Conservation (phyloP, 2,888 invertebrate genomes). For the Coenonympha glycerion region DNA sequence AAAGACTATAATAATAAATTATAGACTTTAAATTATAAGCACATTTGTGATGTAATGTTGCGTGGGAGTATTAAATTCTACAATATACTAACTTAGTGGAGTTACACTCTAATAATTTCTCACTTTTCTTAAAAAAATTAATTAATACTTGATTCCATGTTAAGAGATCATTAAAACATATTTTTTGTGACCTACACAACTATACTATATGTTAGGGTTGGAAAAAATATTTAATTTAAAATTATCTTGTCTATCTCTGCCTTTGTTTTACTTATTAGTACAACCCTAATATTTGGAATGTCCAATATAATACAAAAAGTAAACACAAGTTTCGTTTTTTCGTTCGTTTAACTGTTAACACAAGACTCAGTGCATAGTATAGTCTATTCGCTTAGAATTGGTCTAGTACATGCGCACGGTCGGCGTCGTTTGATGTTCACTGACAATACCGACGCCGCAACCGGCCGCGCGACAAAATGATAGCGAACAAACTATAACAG, state of each 20-base stretch:
- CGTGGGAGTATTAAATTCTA: too few relatives aligned
- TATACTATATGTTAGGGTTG: neutral
- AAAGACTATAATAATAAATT: too few relatives aligned
- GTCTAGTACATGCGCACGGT: too few relatives aligned
- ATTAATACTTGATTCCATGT: constrained; percentile 19
- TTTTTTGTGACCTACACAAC: constrained; percentile 5
- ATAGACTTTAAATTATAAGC: too few relatives aligned
- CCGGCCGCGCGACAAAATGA: too few relatives aligned
- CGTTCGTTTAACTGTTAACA: neutral
- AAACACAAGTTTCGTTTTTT: too few relatives aligned
- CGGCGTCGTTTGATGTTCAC: too few relatives aligned
- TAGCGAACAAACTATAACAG: too few relatives aligned
- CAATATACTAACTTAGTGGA: constrained; percentile 4
- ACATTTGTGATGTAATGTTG: too few relatives aligned
- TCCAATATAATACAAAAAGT: constrained; percentile 2
- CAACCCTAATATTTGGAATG: constrained; percentile 15
- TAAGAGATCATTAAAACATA: constrained; percentile 17
- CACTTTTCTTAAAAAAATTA: constrained; percentile 15
- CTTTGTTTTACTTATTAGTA: neutral
- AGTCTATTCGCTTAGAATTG: too few relatives aligned
- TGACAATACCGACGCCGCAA: too few relatives aligned
- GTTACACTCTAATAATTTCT: constrained; percentile 19
- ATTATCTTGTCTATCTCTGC: neutral
- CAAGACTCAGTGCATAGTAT: neutral
- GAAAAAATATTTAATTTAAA: neutral